Percentiles rank a stretch among this genome's conserved stretches.
Conservation (phyloP, 2,113 vertebrate species). For the Pungitius pungitius region DNA sequence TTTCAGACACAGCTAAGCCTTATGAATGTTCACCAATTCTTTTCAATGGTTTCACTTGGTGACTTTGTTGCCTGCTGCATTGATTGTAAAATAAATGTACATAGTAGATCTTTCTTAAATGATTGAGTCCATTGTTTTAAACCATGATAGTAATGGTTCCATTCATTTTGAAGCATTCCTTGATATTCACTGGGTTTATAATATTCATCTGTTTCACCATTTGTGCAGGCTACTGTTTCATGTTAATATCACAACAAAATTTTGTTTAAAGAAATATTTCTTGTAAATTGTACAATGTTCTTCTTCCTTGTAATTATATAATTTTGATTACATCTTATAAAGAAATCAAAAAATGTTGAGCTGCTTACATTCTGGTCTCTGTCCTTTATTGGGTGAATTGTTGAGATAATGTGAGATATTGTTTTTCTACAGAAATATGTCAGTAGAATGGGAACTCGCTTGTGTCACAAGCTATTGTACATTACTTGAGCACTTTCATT, state of each 20-base stretch:
- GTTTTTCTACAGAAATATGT: background rate
- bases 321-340: conserved; percentile 47
- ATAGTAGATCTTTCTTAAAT: conserved; percentile 52
- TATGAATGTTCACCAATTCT: too few relatives aligned
- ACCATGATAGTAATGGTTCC: background rate
- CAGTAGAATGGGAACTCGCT: background rate
- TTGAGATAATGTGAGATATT: background rate
- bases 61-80: conserved; percentile 32
- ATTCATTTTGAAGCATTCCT: conserved; percentile 36
- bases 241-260: conserved; percentile 31
- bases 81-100: conserved; percentile 65
- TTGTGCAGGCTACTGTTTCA: conserved; percentile 16
- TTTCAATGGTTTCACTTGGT: conserved; percentile 31
- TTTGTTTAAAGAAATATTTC: conserved; percentile 8
- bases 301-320: conserved; percentile 43
- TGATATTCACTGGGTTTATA: conserved; percentile 38
- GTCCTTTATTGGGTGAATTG: conserved; percentile 1
- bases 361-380: background rate
- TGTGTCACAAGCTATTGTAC: background rate
- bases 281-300: conserved; percentile 37
- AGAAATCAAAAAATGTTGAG: conserved; percentile 9
- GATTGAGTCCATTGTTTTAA: conserved; percentile 23
- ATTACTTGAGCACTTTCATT: too few relatives aligned
- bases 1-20: conserved; percentile 1
- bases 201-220: conserved; percentile 47